Evolutionary conservation across 2,797 vertebrate genomes (phyloP).

Genomic region (Sus cebifrons): DNA sequence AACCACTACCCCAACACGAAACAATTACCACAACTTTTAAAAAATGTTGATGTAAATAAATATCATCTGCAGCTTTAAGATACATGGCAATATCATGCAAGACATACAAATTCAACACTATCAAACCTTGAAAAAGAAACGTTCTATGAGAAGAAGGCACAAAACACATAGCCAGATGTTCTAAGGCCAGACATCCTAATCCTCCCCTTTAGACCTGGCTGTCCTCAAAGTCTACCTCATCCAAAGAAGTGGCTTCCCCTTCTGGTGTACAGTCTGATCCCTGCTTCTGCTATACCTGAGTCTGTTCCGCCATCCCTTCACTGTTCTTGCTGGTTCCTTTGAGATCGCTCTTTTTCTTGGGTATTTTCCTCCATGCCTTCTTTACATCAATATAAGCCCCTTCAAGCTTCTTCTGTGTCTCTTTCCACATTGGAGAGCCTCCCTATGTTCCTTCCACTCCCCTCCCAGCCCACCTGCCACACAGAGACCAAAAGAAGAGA

Average conservation of each 20-base stretch:
- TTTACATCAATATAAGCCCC: background rate
- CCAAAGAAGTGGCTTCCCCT: background rate
- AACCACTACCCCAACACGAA: background rate
- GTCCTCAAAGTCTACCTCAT: background rate
- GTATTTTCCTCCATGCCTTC: background rate
- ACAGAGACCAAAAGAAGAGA: background rate
- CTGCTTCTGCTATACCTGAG: background rate
- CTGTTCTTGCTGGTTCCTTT: background rate
- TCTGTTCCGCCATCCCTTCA: background rate
- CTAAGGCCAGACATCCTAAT: background rate
- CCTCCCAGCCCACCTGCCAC: background rate
- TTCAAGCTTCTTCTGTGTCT: background rate
- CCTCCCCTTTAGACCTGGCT: background rate
- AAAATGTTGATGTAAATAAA: background rate
- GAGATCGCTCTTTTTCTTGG: background rate
- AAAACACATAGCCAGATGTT: background rate
- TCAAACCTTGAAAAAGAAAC: background rate
- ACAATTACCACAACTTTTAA: background rate
- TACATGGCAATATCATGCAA: background rate
- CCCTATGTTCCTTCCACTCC: background rate
- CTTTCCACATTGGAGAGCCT: background rate
- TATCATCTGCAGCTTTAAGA: background rate
- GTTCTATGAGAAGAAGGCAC: slow-evolving; percentile 26
- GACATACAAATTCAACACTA: background rate
- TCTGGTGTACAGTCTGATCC: background rate